These are phyloP conservation scores for Heliconius hermathena DNA, from an alignment of 1,140 invertebrate genomes.

Conservation along the genomic window DNA sequence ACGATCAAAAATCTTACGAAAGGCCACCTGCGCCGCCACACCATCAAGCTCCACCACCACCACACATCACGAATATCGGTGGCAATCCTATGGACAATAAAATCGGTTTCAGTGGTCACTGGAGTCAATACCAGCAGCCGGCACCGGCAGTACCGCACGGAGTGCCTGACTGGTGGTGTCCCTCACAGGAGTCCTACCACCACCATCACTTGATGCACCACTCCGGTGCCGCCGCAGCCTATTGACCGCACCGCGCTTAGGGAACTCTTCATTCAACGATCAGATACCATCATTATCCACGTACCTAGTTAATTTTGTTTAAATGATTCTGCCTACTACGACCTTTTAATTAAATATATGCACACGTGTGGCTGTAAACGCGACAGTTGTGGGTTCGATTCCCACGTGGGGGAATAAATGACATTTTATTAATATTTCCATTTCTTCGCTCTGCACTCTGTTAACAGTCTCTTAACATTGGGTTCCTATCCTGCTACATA, in stretches of 20 bases:
- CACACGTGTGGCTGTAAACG: too few relatives aligned
- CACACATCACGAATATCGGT: conserved; percentile 74
- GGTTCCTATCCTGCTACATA: too few relatives aligned
- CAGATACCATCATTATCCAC: conserved; percentile 17
- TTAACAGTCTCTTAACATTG: too few relatives aligned
- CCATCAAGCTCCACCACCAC: conserved; percentile 61
- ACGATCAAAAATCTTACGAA: conserved; percentile 71
- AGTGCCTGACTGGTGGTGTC: conserved; percentile 79
- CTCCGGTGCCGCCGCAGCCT: conserved; percentile 76
- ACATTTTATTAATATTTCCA: too few relatives aligned
- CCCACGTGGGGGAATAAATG: too few relatives aligned
- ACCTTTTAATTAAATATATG: not conserved
- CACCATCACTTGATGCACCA: conserved; percentile 79
- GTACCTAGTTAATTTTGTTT: conserved; percentile 20
- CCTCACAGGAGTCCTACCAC: conserved; percentile 75
- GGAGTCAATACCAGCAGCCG: conserved; percentile 75
- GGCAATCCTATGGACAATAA: conserved; percentile 76
- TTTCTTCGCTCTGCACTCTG: too few relatives aligned
- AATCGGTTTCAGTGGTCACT: conserved; percentile 70
- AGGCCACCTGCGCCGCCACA: conserved; percentile 62
- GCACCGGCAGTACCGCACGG: conserved; percentile 68
- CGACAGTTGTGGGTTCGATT: too few relatives aligned
- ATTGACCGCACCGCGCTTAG: conserved; percentile 82
- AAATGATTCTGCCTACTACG: conserved; percentile 34
- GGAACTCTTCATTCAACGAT: conserved; percentile 76